Base-by-base conservation (phyloP, 2,888 invertebrate species). In the Erebia epiphron region DNA sequence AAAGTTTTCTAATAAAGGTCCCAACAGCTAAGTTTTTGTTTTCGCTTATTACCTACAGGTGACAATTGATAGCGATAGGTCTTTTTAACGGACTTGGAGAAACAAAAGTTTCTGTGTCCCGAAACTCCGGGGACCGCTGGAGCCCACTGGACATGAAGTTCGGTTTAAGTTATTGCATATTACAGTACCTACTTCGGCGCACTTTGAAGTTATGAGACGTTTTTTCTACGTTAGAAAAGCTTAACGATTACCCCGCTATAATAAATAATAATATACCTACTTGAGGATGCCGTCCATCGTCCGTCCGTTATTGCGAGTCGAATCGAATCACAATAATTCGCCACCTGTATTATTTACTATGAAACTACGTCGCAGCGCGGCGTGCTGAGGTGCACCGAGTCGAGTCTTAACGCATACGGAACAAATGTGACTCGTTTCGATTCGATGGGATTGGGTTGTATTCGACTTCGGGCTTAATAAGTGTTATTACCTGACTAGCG, bases 1-100 rank as follows among this genome's bases (percentile, higher is more conserved):
- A 88, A 93, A 93, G 88, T 93, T 93, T 92, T 93, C 91, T 89
- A 92, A 93, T 93, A 92, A 93, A 91, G 86, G 82, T 84, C 83
- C 84, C 87, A 80, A 88, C 87, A 87, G 86, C 83, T 84, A 86
- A 89, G 86, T 87, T 90, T 84, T 72, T 81, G 82, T 84, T 82
- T 77, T 76, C 84, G 83, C 85, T 92, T 92, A 92, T 92, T 91
- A 88, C 88, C 83, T 87, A 86, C 87, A 82, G 88, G 91, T 92
- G 92, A 91, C 92, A 92, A 92, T 92, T 91, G 91, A 92, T 92
- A 87, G 83, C 84, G 79, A 90, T 89, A 84, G 88, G 83, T 88
- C 86, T 88, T 89, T 90, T 88, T 88, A 88, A 88, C 86, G 86
- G 85, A 87, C 88, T 90, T 89, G 78, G 79, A 68, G 77, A 82